Conservation (phyloP, 2,888 invertebrate genomes). For the Athalia rosae region DNA sequence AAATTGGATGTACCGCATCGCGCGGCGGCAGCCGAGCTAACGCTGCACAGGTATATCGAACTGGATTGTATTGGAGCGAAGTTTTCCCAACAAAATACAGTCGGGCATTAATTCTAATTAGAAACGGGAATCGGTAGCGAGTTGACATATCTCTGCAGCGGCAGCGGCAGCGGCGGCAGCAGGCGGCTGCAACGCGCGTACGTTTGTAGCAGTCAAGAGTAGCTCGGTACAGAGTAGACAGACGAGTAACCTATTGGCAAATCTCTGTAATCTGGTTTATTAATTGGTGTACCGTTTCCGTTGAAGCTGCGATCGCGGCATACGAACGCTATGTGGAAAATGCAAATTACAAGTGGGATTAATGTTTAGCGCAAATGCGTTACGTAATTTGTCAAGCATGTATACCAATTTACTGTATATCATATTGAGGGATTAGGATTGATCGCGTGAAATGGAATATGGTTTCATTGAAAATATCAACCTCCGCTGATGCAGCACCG, state of each 20-base stretch:
- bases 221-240: neutral
- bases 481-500: no score
- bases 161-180: no score
- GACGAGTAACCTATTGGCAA: constrained; percentile 33
- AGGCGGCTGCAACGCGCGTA: no score
- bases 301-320: constrained; percentile 3
- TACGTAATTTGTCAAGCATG: neutral
- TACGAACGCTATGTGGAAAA: neutral
- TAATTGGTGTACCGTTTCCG: constrained; percentile 27
- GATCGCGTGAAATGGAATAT: no score
- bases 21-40: no score
- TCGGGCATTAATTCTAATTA: constrained; percentile 43
- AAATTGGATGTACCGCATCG: constrained; percentile 22
- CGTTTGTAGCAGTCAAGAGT: no score
- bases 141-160: constrained; percentile 23
- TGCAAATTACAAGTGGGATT: constrained; percentile 8
- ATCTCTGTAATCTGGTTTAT: constrained; percentile 43
- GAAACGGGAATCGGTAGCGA: constrained; percentile 31
- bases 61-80: constrained; percentile 25
- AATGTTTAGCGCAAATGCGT: neutral
- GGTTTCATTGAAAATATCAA: no score
- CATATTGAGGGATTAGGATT: no score
- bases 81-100: constrained; percentile 26
- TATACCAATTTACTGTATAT: neutral
- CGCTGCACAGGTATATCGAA: neutral